phyloP scores from a whole-genome alignment of 2,113 vertebrate species.

The Podarcis cretensis region DNA sequence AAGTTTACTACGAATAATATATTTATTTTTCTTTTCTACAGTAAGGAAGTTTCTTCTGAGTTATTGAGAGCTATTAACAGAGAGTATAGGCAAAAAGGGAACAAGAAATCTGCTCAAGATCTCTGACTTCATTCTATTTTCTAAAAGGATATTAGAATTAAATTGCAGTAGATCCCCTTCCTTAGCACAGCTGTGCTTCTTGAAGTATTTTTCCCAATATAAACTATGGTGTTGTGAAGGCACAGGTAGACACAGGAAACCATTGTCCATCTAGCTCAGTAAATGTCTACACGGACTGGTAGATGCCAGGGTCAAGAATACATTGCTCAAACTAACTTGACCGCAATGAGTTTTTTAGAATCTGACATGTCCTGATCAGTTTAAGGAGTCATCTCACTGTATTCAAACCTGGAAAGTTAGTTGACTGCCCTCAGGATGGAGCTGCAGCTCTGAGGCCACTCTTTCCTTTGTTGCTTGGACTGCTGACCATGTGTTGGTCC shows the following conservation, averaged over 20 bases:
- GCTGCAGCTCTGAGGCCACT: too few species aligned
- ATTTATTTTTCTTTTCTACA: not conserved
- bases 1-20: not conserved
- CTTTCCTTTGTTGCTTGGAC: too few species aligned
- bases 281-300: too few species aligned
- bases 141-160: constrained; percentile 20
- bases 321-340: too few species aligned
- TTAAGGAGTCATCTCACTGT: too few species aligned
- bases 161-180: not conserved
- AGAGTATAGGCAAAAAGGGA: not conserved
- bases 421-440: too few species aligned
- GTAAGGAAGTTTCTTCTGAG: not conserved
- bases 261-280: too few species aligned
- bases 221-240: not conserved
- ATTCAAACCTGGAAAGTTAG: too few species aligned
- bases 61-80: not conserved
- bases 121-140: not conserved
- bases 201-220: not conserved
- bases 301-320: too few species aligned
- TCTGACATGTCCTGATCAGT: too few species aligned
- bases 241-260: too few species aligned
- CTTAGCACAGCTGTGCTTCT: not conserved
- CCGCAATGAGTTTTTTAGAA: too few species aligned
- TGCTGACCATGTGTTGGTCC: not conserved
- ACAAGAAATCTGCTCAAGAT: constrained; percentile 11